These are phyloP conservation scores for Porites divaricata DNA, from an alignment of 92 coral and sea anemone genomes.

Conservation along the genomic window DNA sequence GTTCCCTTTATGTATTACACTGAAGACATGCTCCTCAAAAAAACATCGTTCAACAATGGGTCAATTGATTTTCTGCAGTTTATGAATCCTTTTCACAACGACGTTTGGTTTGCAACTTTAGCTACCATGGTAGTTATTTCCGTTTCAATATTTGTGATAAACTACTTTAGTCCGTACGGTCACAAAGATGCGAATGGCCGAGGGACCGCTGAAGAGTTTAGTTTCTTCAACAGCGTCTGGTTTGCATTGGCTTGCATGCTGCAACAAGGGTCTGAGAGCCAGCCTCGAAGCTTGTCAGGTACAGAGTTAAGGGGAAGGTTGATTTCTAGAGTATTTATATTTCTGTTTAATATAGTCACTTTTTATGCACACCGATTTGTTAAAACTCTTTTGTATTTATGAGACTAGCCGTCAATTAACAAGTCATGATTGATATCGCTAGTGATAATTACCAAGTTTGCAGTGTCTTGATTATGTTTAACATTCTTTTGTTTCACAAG, in stretches of 20 bases:
- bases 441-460: too few species aligned
- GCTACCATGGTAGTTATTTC: conserved; percentile 52
- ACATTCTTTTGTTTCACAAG: not conserved
- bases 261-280: conserved; percentile 77
- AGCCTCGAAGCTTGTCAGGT: conserved; percentile 68
- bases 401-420: too few species aligned
- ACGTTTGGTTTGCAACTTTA: conserved; percentile 68
- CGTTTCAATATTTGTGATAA: conserved; percentile 43
- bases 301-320: not conserved
- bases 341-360: not conserved
- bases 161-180: conserved; percentile 76
- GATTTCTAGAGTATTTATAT: too few species aligned
- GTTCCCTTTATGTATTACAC: conserved; percentile 62
- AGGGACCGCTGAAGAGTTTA: conserved; percentile 58
- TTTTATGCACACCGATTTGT: not conserved
- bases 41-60: conserved; percentile 13
- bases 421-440: too few species aligned
- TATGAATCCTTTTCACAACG: conserved; percentile 59
- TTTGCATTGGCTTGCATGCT: conserved; percentile 69
- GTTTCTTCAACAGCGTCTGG: conserved; percentile 72
- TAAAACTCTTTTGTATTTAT: too few species aligned
- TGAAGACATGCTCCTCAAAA: conserved; percentile 56
- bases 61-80: conserved; percentile 54
- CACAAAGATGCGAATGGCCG: conserved; percentile 47
- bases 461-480: not conserved